Evolutionary conservation across 2,888 invertebrate species (phyloP).

Genomic region (Drosophila putrida): DNA sequence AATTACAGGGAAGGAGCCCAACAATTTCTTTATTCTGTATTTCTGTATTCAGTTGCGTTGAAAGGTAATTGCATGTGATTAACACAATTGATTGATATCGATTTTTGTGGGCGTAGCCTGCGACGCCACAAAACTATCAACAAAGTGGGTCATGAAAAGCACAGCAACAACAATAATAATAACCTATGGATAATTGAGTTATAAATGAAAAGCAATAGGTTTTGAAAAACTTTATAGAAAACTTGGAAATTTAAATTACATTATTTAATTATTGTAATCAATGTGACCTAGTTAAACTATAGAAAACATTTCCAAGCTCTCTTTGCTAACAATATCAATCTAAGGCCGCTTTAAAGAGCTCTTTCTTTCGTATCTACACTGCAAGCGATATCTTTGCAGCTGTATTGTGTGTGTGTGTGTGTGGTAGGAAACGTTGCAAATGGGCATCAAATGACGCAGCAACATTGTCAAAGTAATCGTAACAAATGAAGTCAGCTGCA

Average conservation of each 20-base stretch:
- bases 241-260: conserved; percentile 23
- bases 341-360: too few species aligned
- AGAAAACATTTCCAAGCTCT: background rate
- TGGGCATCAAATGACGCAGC: conserved; percentile 75
- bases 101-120: conserved; percentile 43
- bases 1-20: conserved; percentile 53
- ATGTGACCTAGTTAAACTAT: conserved; percentile 6
- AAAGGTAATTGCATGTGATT: conserved; percentile 64
- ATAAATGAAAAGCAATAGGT: conserved; percentile 25
- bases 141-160: conserved; percentile 40
- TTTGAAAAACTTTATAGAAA: conserved; percentile 4
- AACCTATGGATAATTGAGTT: conserved; percentile 44
- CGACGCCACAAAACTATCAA: conserved; percentile 9
- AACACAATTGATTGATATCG: conserved; percentile 64
- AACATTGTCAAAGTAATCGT: conserved; percentile 78
- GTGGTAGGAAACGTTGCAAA: conserved; percentile 53
- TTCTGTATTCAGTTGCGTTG: conserved; percentile 28
- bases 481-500: conserved; percentile 76
- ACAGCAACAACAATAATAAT: conserved; percentile 11
- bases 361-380: background rate
- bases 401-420: conserved; percentile 10
- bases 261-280: conserved; percentile 19
- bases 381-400: conserved; percentile 15
- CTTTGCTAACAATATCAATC: background rate
- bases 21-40: conserved; percentile 21